A percentile compares a stretch with the other conserved stretches of the same genome.
phyloP scores from a whole-genome alignment of 1,140 invertebrate species.

The Palaemon carinicauda region DNA sequence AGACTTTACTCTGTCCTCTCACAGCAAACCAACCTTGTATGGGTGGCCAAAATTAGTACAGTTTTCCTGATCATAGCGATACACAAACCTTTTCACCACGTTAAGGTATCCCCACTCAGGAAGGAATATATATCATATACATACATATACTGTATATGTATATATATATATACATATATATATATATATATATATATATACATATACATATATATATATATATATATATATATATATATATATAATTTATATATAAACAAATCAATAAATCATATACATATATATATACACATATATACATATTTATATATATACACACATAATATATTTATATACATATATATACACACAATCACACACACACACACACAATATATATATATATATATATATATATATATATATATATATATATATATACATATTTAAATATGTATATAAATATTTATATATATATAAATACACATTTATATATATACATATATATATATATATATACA shows the following conservation, averaged over 20 bases:
- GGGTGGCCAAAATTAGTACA: too few species aligned
- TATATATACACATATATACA: neutral
- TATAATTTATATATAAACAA: too few species aligned
- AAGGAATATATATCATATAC: neutral
- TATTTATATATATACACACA: neutral
- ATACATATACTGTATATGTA: neutral
- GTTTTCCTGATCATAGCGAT: too few species aligned
- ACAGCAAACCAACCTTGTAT: too few species aligned
- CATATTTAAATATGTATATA: neutral
- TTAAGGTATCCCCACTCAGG: too few species aligned
- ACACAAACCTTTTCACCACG: too few species aligned
- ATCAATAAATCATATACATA: neutral
- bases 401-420: conserved; percentile 5
- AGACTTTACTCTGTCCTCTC: too few species aligned
- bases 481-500: neutral
- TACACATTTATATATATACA: conserved; percentile 4
- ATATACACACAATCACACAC: conserved; percentile 25
- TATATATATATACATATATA: neutral
- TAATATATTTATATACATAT: neutral
- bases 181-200: neutral
- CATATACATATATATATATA: neutral
- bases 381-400: neutral
- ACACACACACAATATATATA: conserved; percentile 27
- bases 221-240: too few species aligned
- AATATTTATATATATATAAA: conserved; percentile 5